These are phyloP conservation scores for Sabellastarte sp. DNA, from an alignment of 2,888 invertebrate genomes.

Conservation along the genomic window DNA sequence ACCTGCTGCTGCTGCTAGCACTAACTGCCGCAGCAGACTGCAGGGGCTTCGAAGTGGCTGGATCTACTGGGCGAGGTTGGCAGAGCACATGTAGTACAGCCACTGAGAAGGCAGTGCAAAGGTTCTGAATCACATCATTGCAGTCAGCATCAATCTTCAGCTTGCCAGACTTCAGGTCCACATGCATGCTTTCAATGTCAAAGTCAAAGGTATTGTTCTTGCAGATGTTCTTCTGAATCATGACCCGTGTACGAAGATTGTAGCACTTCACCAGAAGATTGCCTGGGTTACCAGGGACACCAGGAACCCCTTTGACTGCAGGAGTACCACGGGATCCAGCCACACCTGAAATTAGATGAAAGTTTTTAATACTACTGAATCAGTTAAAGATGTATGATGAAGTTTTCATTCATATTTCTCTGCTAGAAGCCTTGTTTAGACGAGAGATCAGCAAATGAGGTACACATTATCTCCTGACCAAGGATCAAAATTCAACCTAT, in stretches of 20 bases:
- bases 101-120: conserved; percentile 60
- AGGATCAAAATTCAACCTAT: no score
- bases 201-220: conserved; percentile 18
- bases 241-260: conserved; percentile 28
- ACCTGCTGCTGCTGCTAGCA: conserved; percentile 46
- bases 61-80: conserved; percentile 55
- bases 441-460: no score
- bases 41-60: conserved; percentile 10
- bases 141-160: conserved; percentile 37
- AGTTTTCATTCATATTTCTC: no score
- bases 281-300: conserved; percentile 51
- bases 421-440: no score
- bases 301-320: conserved; percentile 32
- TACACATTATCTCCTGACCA: no score
- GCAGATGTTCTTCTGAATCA: conserved; percentile 15
- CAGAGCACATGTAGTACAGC: conserved; percentile 62
- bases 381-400: no score
- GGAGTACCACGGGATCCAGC: conserved; percentile 43
- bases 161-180: conserved; percentile 44
- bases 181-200: conserved; percentile 23
- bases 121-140: conserved; percentile 59
- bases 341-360: conserved; percentile 20
- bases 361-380: no score
- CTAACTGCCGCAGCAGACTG: no score
- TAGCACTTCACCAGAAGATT: conserved; percentile 44